Conservation (phyloP, 2,113 vertebrate species). For the Rhadina sibilatrix region DNA sequence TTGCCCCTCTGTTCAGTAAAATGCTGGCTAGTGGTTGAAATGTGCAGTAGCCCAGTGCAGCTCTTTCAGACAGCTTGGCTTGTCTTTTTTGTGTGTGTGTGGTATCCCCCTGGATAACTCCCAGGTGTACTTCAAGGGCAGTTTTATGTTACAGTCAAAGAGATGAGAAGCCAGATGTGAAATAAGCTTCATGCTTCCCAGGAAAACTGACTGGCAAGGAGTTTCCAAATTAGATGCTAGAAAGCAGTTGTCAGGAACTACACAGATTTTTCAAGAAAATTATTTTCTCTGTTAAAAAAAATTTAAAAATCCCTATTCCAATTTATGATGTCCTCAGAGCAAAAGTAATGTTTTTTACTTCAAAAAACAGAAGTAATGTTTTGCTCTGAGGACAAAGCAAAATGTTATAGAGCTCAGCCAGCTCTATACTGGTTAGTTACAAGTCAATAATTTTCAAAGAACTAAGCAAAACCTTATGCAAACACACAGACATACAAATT, state of each 20-base stretch:
- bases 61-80: neutral
- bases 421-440: neutral
- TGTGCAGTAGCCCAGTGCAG: neutral
- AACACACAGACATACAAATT: neutral
- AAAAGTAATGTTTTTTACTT: neutral
- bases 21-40: neutral
- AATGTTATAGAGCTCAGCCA: neutral
- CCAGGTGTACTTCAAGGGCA: slow-evolving; percentile 20
- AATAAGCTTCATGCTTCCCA: neutral
- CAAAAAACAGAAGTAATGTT: neutral
- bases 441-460: neutral
- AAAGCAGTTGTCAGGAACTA: neutral
- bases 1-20: neutral
- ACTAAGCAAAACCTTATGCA: neutral
- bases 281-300: neutral
- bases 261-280: neutral
- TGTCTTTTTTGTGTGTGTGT: neutral
- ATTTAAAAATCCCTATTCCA: neutral
- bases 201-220: neutral
- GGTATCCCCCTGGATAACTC: neutral
- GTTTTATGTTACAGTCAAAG: neutral
- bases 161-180: slow-evolving; percentile 1
- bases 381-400: too few species aligned
- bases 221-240: neutral
- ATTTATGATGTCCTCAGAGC: neutral